A percentile compares a stretch with the other conserved stretches of the same genome.
phyloP scores from a whole-genome alignment of 1,140 invertebrate genomes.

The Lepeophtheirus salmonis region DNA sequence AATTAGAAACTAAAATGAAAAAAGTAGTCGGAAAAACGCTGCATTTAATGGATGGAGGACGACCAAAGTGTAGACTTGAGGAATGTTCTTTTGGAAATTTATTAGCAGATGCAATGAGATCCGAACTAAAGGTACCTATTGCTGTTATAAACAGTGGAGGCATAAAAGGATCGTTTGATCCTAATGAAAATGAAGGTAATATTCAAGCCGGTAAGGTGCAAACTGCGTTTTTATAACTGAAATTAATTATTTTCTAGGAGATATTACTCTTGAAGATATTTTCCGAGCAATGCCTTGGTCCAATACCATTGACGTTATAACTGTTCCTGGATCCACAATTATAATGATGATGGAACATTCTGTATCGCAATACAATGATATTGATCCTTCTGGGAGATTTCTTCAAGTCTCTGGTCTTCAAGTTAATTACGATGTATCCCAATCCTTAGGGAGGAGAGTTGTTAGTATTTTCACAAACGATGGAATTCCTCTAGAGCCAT shows the following conservation, averaged over 20 bases:
- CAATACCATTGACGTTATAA: constrained; percentile 43
- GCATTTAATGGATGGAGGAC: constrained; percentile 29
- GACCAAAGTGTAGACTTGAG: constrained; percentile 36
- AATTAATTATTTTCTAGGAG: constrained; percentile 26
- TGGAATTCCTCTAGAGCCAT: constrained; percentile 40
- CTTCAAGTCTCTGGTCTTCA: constrained; percentile 37
- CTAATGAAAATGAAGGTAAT: background rate
- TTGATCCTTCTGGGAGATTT: constrained; percentile 36
- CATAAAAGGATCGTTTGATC: constrained; percentile 42
- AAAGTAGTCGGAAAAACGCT: constrained; percentile 23
- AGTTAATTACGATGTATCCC: constrained; percentile 35
- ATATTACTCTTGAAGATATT: constrained; percentile 43
- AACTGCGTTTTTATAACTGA: background rate
- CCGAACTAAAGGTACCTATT: constrained; percentile 39
- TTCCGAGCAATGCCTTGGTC: constrained; percentile 46
- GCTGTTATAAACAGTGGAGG: constrained; percentile 51
- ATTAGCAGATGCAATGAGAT: constrained; percentile 48
- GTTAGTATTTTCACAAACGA: constrained; percentile 37
- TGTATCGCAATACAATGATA: constrained; percentile 33
- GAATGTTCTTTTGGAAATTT: constrained; percentile 76
- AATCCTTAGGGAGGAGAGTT: constrained; percentile 37
- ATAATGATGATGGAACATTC: constrained; percentile 40
- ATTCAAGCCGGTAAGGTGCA: background rate
- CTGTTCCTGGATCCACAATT: constrained; percentile 40
- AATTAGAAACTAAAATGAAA: constrained; percentile 2